Percentiles rank a stretch among this genome's conserved stretches.
phyloP scores from a whole-genome alignment of 53 echinoderm and acorn worm species.

The Echinometra lucunter region DNA sequence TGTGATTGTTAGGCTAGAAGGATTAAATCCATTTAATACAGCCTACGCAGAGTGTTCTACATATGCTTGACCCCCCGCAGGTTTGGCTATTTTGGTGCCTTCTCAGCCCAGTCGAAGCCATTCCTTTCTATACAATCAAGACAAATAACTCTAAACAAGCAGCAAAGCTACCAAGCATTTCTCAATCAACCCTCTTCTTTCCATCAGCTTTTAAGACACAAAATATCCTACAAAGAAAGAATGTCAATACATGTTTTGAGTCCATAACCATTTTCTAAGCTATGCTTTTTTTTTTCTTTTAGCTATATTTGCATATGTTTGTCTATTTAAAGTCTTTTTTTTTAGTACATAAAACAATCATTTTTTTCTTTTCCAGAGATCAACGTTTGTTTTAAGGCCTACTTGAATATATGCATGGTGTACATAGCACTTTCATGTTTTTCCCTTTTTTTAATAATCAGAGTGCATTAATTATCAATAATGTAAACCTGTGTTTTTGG shows the following conservation, averaged over 20 bases:
- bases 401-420: background rate
- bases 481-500: background rate
- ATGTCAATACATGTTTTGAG: background rate
- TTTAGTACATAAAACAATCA: background rate
- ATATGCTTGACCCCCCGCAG: no score
- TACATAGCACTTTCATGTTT: background rate
- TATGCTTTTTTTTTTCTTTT: background rate
- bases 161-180: background rate
- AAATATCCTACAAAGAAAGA: background rate
- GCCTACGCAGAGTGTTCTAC: no score
- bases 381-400: background rate
- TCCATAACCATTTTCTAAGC: background rate
- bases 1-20: no score
- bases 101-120: no score
- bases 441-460: background rate
- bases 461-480: background rate
- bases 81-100: no score
- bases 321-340: background rate
- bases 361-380: background rate
- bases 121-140: no score
- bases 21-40: no score
- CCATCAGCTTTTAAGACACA: background rate
- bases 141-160: no score
- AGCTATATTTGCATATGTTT: background rate
- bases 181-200: background rate